Base-by-base conservation (phyloP, 2,113 vertebrate species). In the Ondatra zibethicus region DNA sequence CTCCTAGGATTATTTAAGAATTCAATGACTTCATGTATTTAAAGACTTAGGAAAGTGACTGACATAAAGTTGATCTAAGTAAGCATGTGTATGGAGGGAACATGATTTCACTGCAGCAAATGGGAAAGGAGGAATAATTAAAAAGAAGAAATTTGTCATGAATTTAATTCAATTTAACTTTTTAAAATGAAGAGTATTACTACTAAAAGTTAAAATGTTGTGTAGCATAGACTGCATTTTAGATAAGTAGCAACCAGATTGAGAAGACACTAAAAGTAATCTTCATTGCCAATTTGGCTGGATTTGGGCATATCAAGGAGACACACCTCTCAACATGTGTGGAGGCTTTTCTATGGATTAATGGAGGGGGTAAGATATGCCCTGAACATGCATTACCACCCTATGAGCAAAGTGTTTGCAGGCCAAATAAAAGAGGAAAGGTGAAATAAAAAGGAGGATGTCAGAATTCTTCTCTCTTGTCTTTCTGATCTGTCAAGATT, bases 31-130 rank as follows among this genome's bases (percentile, higher is more conserved):
- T 89, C 47, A 72, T 91, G 5, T 39, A 73, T 81, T 85, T 95
- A 77, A 94, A 91, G 23, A 31, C 29, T 92, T 86, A 91, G 55
- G 89, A 94, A 92, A 95, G 12, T 81, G 7, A 23, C 73, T 96
- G 86, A 89, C 17, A 55, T 14, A 61, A 72, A 90, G 84, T 81
- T n/a, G 65, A 47, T 77, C 4, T 58, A 68, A 21, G 5, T 45
- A 76, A 95, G 33, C 16, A 17, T 27, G 77, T 13, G 8, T 23
- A 66, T 52, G 50, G 0, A 95, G 0, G 52, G 39, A 31, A 3
- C n/a, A 81, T 73, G 7, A 82, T 84, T 95, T 95, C 58, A 82
- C 36, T 55, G 36, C 7, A 63, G 47, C 8, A 47, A 85, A 86
- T 66, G 12, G n/a, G 19, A 76, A 91, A 33, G 2, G 13, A 27